phyloP scores from a whole-genome alignment of 2,888 invertebrate genomes.

The Norana najaformis region DNA sequence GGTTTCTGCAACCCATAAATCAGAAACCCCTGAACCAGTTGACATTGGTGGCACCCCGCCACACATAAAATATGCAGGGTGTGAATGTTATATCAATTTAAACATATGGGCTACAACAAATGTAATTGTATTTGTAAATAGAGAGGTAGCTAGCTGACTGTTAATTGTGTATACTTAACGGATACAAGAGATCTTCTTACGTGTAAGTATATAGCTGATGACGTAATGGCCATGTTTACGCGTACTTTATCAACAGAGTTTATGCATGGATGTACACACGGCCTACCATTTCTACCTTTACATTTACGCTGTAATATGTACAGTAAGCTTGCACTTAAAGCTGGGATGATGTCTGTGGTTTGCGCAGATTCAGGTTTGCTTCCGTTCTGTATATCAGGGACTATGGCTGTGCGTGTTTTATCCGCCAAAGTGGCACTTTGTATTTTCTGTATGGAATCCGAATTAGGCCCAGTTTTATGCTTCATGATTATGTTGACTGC shows the following conservation, averaged over 20 bases:
- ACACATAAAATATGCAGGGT: not conserved
- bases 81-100: too few relatives aligned
- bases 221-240: not conserved
- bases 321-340: not conserved
- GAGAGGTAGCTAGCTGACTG: not conserved
- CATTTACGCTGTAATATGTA: not conserved
- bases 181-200: not conserved
- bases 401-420: not conserved
- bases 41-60: not conserved
- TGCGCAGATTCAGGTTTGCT: not conserved
- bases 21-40: not conserved
- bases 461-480: not conserved
- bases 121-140: slow-evolving; percentile 13
- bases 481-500: not conserved
- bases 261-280: not conserved
- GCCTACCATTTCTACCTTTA: not conserved
- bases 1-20: too few relatives aligned
- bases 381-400: not conserved
- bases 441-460: not conserved
- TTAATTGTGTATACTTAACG: not conserved
- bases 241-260: not conserved
- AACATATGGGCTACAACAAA: not conserved
- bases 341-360: not conserved
- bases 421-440: not conserved
- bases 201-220: not conserved